phyloP scores from a whole-genome alignment of 2,113 vertebrate genomes.

The Tauraco erythrolophus region DNA sequence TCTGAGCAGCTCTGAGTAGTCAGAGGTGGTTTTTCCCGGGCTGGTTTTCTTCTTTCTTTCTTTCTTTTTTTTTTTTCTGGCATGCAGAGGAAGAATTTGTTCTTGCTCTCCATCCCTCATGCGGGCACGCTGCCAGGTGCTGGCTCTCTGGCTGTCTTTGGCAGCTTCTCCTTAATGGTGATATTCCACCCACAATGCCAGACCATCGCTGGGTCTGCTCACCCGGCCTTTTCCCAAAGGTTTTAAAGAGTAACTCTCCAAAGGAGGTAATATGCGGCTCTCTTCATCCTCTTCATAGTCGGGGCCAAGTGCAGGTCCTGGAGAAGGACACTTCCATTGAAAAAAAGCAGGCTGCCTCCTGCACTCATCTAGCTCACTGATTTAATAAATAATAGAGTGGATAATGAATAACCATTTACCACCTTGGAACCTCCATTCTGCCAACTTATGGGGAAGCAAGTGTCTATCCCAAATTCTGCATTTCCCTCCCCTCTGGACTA shows the following conservation, averaged over 20 bases:
- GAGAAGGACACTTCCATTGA: background rate
- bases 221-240: background rate
- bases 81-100: background rate
- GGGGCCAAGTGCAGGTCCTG: background rate
- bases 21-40: background rate
- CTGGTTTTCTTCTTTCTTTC: background rate
- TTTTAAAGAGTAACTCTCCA: background rate
- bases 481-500: slow-evolving; percentile 26
- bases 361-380: background rate
- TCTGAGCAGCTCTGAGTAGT: slow-evolving; percentile 5
- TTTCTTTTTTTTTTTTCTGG: background rate
- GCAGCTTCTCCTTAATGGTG: background rate
- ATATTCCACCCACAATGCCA: background rate
- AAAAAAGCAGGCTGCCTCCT: background rate
- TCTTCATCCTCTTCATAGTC: background rate
- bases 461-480: slow-evolving; percentile 14
- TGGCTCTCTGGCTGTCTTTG: background rate
- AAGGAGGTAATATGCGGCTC: background rate
- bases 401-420: background rate
- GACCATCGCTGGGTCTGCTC: background rate
- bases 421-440: background rate
- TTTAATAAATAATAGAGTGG: background rate
- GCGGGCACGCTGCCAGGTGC: background rate
- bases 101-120: background rate
- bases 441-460: background rate